These are phyloP conservation scores for Pempheris klunzingeri DNA, from an alignment of 2,797 vertebrate genomes.

Conservation along the genomic window DNA sequence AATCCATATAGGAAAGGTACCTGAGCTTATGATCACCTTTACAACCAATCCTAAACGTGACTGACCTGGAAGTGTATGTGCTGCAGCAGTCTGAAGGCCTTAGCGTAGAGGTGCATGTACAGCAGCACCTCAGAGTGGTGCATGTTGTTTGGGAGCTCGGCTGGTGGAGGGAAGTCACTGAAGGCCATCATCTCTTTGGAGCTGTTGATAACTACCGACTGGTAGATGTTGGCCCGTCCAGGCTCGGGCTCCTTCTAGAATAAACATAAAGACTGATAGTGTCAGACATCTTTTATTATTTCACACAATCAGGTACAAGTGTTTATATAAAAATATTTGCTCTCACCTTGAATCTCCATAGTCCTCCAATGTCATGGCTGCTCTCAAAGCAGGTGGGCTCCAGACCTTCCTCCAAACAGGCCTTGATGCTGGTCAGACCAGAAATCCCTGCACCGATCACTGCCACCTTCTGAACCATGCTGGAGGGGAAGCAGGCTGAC, in stretches of 20 bases:
- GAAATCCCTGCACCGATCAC: slow-evolving; percentile 88
- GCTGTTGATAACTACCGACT: slow-evolving; percentile 87
- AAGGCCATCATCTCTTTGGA: slow-evolving; percentile 91
- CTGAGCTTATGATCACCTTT: no score
- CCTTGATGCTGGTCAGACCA: slow-evolving; percentile 88
- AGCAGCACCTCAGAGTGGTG: slow-evolving; percentile 86
- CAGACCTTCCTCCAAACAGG: slow-evolving; percentile 90
- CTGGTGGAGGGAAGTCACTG: slow-evolving; percentile 89
- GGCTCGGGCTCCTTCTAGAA: slow-evolving; percentile 62
- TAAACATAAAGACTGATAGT: neutral
- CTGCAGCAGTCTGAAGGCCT: slow-evolving; percentile 74
- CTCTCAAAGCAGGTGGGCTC: slow-evolving; percentile 91
- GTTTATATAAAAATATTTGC: neutral
- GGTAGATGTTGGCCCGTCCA: slow-evolving; percentile 86
- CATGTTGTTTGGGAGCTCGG: slow-evolving; percentile 88
- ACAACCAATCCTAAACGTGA: neutral
- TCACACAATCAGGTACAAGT: slow-evolving; percentile 4
- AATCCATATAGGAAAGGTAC: neutral
- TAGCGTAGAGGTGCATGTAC: slow-evolving; percentile 87
- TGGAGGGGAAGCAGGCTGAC: slow-evolving; percentile 2
- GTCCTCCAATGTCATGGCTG: slow-evolving; percentile 88
- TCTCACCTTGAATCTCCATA: slow-evolving; percentile 90
- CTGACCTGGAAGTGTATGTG: slow-evolving; percentile 68
- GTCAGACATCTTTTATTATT: neutral
- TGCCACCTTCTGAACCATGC: slow-evolving; percentile 81